Evolutionary conservation across 2,797 vertebrate species (phyloP).

Genomic region (Gephyroberyx darwinii): DNA sequence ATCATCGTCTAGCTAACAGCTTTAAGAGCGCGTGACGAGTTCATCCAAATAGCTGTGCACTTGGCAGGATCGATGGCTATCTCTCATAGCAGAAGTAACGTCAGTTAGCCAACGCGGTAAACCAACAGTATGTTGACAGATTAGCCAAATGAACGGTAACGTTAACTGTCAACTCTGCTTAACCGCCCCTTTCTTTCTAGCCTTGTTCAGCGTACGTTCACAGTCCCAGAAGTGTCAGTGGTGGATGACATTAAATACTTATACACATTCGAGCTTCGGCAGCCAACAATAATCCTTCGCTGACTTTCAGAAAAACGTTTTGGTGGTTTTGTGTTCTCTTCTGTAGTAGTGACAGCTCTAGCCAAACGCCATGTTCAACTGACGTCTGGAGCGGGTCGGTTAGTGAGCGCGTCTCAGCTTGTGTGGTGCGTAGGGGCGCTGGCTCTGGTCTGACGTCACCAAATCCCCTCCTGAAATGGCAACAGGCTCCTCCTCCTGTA

Average conservation of each 20-base stretch:
- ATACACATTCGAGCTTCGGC: background rate
- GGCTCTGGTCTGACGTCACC: constrained; percentile 74
- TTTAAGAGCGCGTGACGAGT: background rate
- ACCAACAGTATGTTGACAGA: constrained; percentile 1
- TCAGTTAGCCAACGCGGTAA: constrained; percentile 19
- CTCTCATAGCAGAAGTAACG: background rate
- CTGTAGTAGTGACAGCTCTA: constrained; percentile 31
- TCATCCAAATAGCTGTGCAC: constrained; percentile 10
- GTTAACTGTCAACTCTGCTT: constrained; percentile 47
- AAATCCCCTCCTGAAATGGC: constrained; percentile 46
- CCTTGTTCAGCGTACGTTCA: background rate
- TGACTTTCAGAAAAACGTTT: constrained; percentile 1
- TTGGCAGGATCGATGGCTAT: constrained; percentile 11
- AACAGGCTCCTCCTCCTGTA: constrained; percentile 44
- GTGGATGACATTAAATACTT: constrained; percentile 2
- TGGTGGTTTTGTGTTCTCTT: constrained; percentile 12
- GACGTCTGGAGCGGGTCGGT: constrained; percentile 28
- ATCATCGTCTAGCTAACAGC: background rate
- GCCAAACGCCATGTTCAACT: constrained; percentile 66
- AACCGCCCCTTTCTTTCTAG: constrained; percentile 17
- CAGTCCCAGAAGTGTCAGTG: constrained; percentile 4
- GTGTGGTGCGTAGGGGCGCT: constrained; percentile 78
- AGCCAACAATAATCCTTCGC: background rate
- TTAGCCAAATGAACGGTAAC: constrained; percentile 5
- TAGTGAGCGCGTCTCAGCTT: constrained; percentile 54